Conservation (phyloP, 1,140 invertebrate genomes). For the Drosophila orena region DNA sequence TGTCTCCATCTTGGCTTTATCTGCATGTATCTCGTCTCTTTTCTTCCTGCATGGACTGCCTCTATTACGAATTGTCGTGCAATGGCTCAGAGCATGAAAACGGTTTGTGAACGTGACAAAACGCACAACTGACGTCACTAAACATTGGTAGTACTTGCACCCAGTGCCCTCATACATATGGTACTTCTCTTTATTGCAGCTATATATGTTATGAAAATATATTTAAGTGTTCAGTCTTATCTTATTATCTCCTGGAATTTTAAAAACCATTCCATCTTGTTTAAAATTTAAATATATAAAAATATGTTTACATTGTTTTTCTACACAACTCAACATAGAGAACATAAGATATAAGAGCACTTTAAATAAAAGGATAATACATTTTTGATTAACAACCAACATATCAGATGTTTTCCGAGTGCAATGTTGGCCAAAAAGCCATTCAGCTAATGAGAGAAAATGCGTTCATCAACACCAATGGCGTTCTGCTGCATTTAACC, state of each 20-base stretch:
- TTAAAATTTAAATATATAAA: no score
- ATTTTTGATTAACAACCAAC: no score
- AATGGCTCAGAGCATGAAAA: constrained; percentile 61
- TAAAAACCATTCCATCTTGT: no score
- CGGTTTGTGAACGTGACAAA: constrained; percentile 68
- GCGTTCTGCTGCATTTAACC: constrained; percentile 16
- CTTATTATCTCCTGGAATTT: no score
- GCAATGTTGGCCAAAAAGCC: not conserved
- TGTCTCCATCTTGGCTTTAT: constrained; percentile 41
- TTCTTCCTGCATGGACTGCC: constrained; percentile 20
- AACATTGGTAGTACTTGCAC: not conserved
- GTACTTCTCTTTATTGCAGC: no score
- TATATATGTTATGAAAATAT: no score
- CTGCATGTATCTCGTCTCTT: not conserved
- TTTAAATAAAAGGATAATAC: no score
- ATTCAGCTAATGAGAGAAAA: constrained; percentile 23
- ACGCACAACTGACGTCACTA: constrained; percentile 67
- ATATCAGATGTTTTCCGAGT: no score
- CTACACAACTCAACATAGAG: no score
- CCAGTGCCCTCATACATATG: not conserved
- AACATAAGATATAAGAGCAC: no score
- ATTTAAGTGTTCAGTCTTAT: no score
- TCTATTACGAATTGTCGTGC: constrained; percentile 74
- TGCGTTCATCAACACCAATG: not conserved
- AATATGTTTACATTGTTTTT: no score